These are phyloP conservation scores for Ginglymostoma cirratum DNA, from an alignment of 2,113 vertebrate genomes.

Conservation along the genomic window DNA sequence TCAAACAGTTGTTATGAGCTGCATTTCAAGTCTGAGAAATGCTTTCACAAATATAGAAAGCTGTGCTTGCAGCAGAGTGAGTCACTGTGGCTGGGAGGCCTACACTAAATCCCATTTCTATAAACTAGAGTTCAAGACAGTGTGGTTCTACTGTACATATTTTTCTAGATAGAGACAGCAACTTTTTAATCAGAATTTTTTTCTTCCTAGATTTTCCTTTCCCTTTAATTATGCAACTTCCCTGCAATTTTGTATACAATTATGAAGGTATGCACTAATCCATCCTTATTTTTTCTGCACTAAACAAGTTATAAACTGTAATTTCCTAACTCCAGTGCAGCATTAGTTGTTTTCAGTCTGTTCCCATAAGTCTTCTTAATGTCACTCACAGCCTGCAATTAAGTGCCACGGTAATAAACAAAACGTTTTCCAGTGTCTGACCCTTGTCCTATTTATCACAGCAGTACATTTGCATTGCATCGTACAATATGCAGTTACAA, in stretches of 20 bases:
- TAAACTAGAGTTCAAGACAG: not conserved
- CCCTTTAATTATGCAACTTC: constrained; percentile 30
- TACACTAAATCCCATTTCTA: not conserved
- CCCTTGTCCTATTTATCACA: constrained; percentile 34
- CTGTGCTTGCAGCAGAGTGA: not conserved
- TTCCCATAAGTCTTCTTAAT: constrained; percentile 24
- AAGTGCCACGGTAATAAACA: constrained; percentile 32
- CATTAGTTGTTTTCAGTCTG: constrained; percentile 17
- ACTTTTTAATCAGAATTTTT: constrained; percentile 17
- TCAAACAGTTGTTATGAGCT: not conserved
- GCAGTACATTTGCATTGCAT: constrained; percentile 11
- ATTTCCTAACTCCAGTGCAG: not conserved
- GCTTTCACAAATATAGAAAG: not conserved
- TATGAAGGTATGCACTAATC: constrained; percentile 9
- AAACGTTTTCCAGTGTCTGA: not conserved
- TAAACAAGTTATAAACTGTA: constrained; percentile 28
- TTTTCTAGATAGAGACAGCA: not conserved
- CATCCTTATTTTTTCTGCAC: constrained; percentile 8
- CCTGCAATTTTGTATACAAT: not conserved
- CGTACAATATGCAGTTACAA: not conserved
- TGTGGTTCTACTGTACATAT: not conserved
- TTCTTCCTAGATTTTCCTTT: not conserved
- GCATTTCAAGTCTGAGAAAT: not conserved
- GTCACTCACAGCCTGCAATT: constrained; percentile 32
- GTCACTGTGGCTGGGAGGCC: not conserved